Percentiles rank a stretch among this genome's conserved stretches.
phyloP scores from a whole-genome alignment of 2,797 vertebrate species.

The Xiphorhynchus erythropygius region DNA sequence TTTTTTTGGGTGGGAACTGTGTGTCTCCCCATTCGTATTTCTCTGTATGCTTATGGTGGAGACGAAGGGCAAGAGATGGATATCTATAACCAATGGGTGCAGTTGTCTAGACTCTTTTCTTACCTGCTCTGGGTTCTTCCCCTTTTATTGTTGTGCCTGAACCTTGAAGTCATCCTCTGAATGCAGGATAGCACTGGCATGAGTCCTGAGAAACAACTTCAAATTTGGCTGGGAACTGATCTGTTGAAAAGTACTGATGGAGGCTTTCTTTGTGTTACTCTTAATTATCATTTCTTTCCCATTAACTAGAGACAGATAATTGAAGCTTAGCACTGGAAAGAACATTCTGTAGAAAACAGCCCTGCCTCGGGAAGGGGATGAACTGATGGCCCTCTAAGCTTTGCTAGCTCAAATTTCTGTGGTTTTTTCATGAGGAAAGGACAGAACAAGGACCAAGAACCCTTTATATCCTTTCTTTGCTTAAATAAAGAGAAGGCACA shows the following conservation, averaged over 20 bases:
- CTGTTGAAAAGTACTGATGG: conserved; percentile 21
- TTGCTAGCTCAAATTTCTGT: conserved; percentile 44
- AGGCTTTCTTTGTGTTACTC: conserved; percentile 49
- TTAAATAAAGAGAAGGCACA: conserved; percentile 19
- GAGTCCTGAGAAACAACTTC: conserved; percentile 38
- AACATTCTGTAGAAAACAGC: conserved; percentile 31
- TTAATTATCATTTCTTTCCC: conserved; percentile 64
- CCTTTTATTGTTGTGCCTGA: not conserved
- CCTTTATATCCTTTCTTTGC: not conserved
- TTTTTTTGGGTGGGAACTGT: not conserved
- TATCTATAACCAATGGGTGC: not conserved
- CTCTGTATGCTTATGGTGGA: not conserved
- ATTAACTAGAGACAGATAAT: conserved; percentile 57
- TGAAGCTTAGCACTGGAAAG: conserved; percentile 39
- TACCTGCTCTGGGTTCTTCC: not conserved
- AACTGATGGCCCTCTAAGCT: conserved; percentile 26
- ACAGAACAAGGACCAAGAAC: not conserved
- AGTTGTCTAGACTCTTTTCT: not conserved
- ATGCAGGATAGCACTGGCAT: not conserved
- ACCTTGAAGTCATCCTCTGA: conserved; percentile 34
- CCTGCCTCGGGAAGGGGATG: not conserved
- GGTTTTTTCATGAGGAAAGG: conserved; percentile 15
- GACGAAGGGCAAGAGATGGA: not conserved
- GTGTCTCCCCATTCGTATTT: not conserved
- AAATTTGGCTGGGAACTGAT: conserved; percentile 11